Evolutionary conservation across 92 coral and sea anemone species (phyloP).

Genomic region (Epizoanthus scotinus): DNA sequence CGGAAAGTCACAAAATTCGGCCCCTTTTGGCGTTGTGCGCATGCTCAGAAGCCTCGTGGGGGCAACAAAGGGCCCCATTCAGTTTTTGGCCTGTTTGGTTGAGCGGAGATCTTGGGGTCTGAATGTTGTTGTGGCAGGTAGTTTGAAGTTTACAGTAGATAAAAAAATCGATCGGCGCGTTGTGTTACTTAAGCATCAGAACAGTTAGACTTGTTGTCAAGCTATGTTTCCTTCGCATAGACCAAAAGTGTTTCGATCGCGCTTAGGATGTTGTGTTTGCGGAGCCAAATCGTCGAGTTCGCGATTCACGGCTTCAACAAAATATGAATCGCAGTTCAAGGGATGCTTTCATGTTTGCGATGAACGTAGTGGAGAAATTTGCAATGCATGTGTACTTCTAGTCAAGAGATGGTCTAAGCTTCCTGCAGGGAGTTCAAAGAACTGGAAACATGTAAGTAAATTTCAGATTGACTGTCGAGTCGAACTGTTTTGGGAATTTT

Average conservation of each 20-base stretch:
- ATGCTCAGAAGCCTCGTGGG: conserved; percentile 48
- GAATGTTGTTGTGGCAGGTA: background rate
- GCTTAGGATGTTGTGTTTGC: conserved; percentile 98
- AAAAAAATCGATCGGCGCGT: conserved; percentile 2
- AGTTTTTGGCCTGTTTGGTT: conserved; percentile 24
- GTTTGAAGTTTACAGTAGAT: background rate
- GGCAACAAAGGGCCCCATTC: conserved; percentile 36
- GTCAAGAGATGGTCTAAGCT: conserved; percentile 96
- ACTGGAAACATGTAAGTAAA: conserved; percentile 95
- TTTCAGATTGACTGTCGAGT: background rate
- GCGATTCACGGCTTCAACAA: conserved; percentile 90
- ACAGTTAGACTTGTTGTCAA: background rate
- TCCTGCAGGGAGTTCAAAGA: conserved; percentile 80
- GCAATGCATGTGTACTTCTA: conserved; percentile 97
- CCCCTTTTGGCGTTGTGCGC: conserved; percentile 42
- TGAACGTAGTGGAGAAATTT: conserved; percentile 89
- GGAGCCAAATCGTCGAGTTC: conserved; percentile 99
- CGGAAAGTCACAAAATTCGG: conserved; percentile 40
- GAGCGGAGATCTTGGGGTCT: conserved; percentile 8
- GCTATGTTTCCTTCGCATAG: conserved; percentile 93
- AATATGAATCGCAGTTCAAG: conserved; percentile 84
- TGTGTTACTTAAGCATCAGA: conserved; percentile 8
- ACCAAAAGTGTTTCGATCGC: conserved; percentile 88
- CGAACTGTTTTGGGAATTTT: background rate
- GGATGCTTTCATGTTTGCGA: conserved; percentile 85